Base-by-base conservation (phyloP, 2,888 invertebrate species). In the Ethmia dodecea region DNA sequence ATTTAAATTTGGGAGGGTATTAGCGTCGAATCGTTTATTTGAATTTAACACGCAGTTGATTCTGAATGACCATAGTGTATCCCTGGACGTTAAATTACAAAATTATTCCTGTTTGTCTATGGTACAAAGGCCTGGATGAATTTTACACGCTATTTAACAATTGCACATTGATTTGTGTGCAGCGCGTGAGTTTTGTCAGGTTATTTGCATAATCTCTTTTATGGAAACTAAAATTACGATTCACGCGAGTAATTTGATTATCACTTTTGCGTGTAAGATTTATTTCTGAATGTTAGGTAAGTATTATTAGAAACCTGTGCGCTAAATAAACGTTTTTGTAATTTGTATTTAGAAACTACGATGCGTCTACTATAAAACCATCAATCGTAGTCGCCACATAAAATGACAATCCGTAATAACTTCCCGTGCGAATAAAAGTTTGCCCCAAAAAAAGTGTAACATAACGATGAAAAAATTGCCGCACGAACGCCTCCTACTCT, bases 91-190 rank as follows among this genome's bases (percentile, higher is more conserved):
- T 45, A 64, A 76, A 76, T 76, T 76, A 69, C 68, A 68, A 67
- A 76, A 69, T 65, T 69, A 70, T 64, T 48, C 60, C 52, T 49
- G 65, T 74, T 72, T 73, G 70, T 73, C 67, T 77, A 69, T 54
- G 60, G 55, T 30, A 31, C 45, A 80, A 80, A 62, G 47, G 66
- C 42, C 43, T 45, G 43, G 51, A 10, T 26, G 49, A 60, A 69
- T 65, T 76, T 78, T 75, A 76, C 83, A 81, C 79, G 69, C 84
- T 76, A 83, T 84, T 84, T 78, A 83, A 72, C 81, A 75, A 70
- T 55, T 64, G 62, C 60, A 60, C 62, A 59, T 63, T 66, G 63
- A 72, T 73, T 75, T 67, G 59, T 66, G 53, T 47, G 64, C 53
- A 62, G 66, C 77, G 77, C 79, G 79, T 76, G 75, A 70, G 60